Percentiles rank a stretch among this genome's conserved stretches.
These are phyloP conservation scores for Bugulina stolonifera DNA, from an alignment of 2,888 invertebrate genomes.

Conservation along the genomic window DNA sequence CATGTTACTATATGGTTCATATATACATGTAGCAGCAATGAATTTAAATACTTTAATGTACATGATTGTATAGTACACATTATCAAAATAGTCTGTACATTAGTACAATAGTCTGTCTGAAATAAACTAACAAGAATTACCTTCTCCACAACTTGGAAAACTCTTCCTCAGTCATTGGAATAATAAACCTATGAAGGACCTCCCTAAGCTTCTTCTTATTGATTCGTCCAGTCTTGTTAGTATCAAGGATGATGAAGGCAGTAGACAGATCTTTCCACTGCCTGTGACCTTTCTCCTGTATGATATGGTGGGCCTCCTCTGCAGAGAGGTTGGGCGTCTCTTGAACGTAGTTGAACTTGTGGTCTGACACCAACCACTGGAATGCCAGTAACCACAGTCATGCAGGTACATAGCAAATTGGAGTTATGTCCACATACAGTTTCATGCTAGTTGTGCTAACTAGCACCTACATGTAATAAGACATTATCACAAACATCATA, in stretches of 20 bases:
- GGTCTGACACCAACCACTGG: constrained; percentile 15
- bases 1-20: too few relatives aligned
- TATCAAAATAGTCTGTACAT: too few relatives aligned
- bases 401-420: too few relatives aligned
- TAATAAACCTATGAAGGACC: constrained; percentile 39
- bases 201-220: constrained; percentile 40
- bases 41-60: too few relatives aligned
- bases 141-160: constrained; percentile 45
- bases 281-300: constrained; percentile 41
- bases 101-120: too few relatives aligned
- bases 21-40: too few relatives aligned
- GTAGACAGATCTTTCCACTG: constrained; percentile 45
- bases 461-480: too few relatives aligned
- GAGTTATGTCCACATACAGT: too few relatives aligned
- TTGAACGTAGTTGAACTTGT: constrained; percentile 41
- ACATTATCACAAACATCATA: too few relatives aligned
- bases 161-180: constrained; percentile 42
- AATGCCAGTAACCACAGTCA: neutral
- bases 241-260: constrained; percentile 43
- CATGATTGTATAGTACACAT: too few relatives aligned
- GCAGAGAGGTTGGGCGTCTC: constrained; percentile 39
- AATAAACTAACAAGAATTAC: too few relatives aligned
- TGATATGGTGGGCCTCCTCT: constrained; percentile 39
- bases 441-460: too few relatives aligned
- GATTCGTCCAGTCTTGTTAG: constrained; percentile 37